These are phyloP conservation scores for Epinotia nisella DNA, from an alignment of 2,888 invertebrate species.

Conservation along the genomic window DNA sequence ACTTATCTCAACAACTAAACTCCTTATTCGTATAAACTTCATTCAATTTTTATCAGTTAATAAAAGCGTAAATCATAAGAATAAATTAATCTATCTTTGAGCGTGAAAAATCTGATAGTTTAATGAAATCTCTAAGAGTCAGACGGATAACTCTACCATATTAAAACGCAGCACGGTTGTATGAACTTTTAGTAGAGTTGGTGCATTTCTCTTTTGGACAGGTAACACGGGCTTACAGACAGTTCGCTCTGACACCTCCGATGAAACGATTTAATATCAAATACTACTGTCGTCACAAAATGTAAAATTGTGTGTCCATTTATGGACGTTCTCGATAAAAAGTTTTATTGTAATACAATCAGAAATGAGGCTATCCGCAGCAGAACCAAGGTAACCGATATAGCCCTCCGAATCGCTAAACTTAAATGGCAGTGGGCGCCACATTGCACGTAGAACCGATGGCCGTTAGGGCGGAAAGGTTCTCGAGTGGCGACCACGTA, in stretches of 20 bases:
- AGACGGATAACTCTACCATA: not conserved
- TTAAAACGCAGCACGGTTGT: not conserved
- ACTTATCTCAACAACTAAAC: not conserved
- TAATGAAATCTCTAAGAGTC: constrained; percentile 22
- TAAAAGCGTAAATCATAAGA: constrained; percentile 20
- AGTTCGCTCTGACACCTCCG: constrained; percentile 19
- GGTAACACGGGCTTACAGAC: not conserved
- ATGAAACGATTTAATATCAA: constrained; percentile 23
- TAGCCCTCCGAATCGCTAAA: no score
- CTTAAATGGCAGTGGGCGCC: no score
- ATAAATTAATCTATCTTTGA: constrained; percentile 10
- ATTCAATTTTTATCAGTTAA: constrained; percentile 13
- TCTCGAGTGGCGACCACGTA: no score
- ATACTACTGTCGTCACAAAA: not conserved
- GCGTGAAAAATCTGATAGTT: constrained; percentile 21
- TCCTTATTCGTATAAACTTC: not conserved
- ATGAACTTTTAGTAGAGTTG: not conserved
- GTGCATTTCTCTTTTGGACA: not conserved
- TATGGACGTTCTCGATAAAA: not conserved
- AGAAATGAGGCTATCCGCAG: no score
- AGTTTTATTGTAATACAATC: not conserved
- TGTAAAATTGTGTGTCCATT: not conserved
- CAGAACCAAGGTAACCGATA: no score
- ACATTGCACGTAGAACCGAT: no score
- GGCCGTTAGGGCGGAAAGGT: no score